These are phyloP conservation scores for Pachydiplax longipennis DNA, from an alignment of 2,888 invertebrate genomes.

Conservation along the genomic window DNA sequence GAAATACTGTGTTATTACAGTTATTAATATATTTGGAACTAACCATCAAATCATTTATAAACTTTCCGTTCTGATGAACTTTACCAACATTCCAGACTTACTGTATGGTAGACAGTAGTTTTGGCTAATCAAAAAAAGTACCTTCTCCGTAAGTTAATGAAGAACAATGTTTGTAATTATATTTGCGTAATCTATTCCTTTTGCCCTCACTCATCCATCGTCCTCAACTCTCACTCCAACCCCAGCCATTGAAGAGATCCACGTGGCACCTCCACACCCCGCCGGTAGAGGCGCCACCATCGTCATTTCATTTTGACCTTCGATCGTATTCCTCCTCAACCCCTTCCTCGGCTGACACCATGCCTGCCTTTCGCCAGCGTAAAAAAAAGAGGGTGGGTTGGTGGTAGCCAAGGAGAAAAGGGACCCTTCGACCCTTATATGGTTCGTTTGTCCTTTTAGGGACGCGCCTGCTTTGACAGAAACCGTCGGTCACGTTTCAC, in stretches of 20 bases:
- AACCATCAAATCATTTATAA: too few species aligned
- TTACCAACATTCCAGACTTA: too few species aligned
- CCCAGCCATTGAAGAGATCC: constrained; percentile 28
- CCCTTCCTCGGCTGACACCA: neutral
- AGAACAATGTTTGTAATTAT: too few species aligned
- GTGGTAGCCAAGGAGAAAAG: neutral
- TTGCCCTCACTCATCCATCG: too few species aligned
- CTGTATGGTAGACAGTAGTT: too few species aligned
- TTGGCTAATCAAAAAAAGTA: too few species aligned
- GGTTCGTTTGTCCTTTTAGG: constrained; percentile 28
- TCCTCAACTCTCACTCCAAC: neutral
- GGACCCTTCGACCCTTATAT: neutral
- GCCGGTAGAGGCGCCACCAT: constrained; percentile 21
- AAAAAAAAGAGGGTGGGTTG: neutral
- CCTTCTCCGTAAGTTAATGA: too few species aligned
- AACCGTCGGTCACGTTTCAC: neutral
- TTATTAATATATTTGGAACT: too few species aligned
- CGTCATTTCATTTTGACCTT: constrained; percentile 37
- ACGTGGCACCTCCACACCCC: constrained; percentile 18
- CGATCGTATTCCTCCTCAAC: neutral
- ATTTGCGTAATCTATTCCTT: too few species aligned
- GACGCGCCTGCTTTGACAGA: neutral
- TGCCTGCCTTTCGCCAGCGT: neutral
- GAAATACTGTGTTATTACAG: too few species aligned
- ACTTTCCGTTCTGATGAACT: too few species aligned